Conservation (phyloP, 2,888 invertebrate genomes). For the Noctua janthina region DNA sequence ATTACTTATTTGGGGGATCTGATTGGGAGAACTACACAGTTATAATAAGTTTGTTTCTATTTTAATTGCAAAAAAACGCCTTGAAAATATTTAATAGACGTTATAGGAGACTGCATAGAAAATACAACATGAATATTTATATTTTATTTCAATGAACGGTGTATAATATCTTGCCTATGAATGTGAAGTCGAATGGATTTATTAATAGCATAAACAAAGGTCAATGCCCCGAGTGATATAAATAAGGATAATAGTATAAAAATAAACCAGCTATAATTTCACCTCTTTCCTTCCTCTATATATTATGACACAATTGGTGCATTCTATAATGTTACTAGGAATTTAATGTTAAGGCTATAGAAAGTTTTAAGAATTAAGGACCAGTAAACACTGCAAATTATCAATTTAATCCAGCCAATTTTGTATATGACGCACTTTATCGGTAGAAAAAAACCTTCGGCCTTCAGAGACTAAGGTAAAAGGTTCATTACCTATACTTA, state of each 20-base stretch:
- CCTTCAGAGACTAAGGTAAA: conserved; percentile 1
- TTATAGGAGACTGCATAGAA: neutral
- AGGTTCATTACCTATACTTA: neutral
- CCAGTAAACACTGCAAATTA: conserved; percentile 19
- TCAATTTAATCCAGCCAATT: neutral
- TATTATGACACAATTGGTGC: neutral
- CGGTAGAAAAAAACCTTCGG: neutral
- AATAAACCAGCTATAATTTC: conserved; percentile 49
- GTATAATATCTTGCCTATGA: conserved; percentile 9
- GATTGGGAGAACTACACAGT: neutral
- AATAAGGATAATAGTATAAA: conserved; percentile 65
- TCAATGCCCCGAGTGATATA: conserved; percentile 57
- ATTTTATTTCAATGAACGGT: conserved; percentile 28
- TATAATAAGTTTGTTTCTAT: neutral
- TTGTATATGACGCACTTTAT: neutral
- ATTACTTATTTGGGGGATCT: neutral
- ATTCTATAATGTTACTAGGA: conserved; percentile 9
- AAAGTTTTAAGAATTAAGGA: conserved; percentile 29
- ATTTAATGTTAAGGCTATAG: conserved; percentile 37
- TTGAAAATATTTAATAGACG: neutral
- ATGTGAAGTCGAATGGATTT: conserved; percentile 4
- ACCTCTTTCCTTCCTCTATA: conserved; percentile 51
- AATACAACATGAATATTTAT: neutral
- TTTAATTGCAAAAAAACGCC: neutral
- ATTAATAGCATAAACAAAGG: conserved; percentile 43